Conservation (phyloP, 2,797 vertebrate species). For the Serranus cabrilla region DNA sequence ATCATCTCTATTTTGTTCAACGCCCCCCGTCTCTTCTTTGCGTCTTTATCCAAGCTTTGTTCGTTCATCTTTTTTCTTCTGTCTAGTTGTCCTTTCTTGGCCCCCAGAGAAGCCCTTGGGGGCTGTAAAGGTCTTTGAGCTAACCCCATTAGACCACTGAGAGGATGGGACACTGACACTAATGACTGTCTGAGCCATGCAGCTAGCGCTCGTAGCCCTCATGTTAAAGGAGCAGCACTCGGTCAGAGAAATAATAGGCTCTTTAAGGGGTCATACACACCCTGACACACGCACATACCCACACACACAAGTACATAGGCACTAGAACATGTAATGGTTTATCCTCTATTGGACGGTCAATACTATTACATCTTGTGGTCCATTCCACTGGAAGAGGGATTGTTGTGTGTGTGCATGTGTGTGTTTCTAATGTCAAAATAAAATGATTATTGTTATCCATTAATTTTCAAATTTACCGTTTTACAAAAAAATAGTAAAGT, state of each 20-base stretch:
- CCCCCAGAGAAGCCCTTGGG: constrained; percentile 55
- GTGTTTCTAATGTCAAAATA: too few species aligned
- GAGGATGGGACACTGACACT: constrained; percentile 72
- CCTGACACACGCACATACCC: background rate
- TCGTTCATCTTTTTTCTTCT: constrained; percentile 17
- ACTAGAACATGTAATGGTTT: constrained; percentile 7
- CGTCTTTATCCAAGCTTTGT: constrained; percentile 21
- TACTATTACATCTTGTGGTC: background rate
- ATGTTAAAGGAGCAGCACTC: constrained; percentile 25
- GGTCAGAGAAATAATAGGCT: constrained; percentile 19
- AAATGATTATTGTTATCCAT: too few species aligned
- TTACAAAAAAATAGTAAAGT: too few species aligned
- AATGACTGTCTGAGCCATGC: constrained; percentile 65
- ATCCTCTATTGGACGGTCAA: constrained; percentile 5
- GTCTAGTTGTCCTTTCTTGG: constrained; percentile 18
- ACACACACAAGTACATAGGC: background rate
- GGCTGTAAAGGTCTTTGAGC: constrained; percentile 56
- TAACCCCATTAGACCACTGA: constrained; percentile 64
- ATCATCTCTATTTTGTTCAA: background rate
- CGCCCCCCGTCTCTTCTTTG: constrained; percentile 18
- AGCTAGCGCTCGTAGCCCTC: constrained; percentile 12
- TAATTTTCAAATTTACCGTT: too few species aligned
- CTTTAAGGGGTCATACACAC: constrained; percentile 13
- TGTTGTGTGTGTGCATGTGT: background rate
- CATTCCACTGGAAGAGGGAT: background rate